phyloP scores from a whole-genome alignment of 1,140 invertebrate species.

The Drosophila sproati region DNA sequence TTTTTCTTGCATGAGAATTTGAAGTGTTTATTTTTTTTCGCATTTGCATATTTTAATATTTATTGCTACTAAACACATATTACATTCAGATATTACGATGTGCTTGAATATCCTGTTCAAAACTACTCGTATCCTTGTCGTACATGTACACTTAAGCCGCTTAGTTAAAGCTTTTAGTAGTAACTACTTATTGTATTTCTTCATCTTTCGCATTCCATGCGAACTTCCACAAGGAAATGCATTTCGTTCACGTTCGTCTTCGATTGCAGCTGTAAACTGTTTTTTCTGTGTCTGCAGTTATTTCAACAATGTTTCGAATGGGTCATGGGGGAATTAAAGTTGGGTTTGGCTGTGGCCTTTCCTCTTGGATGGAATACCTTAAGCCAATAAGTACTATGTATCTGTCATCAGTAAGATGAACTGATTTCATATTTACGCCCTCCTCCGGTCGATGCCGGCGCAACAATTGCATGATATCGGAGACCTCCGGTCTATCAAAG shows the following conservation, averaged over 20 bases:
- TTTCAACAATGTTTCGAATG: background rate
- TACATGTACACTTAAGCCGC: slow-evolving; percentile 16
- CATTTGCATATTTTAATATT: slow-evolving; percentile 31
- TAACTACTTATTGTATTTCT: slow-evolving; percentile 7
- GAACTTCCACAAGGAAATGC: slow-evolving; percentile 1
- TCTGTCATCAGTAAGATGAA: slow-evolving; percentile 42
- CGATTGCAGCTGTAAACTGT: background rate
- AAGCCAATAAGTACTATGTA: slow-evolving; percentile 37
- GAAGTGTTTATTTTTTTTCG: slow-evolving; percentile 11
- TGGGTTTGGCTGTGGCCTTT: background rate
- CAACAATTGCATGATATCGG: slow-evolving; percentile 34
- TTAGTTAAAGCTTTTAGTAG: slow-evolving; percentile 8
- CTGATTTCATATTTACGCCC: slow-evolving; percentile 65
- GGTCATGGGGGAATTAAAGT: slow-evolving; percentile 1
- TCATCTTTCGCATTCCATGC: background rate
- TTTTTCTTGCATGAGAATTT: background rate
- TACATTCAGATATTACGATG: slow-evolving; percentile 30
- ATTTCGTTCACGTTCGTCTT: background rate
- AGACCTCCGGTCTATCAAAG: slow-evolving; percentile 28
- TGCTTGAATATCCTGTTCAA: slow-evolving; percentile 9
- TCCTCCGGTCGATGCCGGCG: background rate
- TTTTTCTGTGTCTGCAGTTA: background rate
- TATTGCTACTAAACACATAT: slow-evolving; percentile 63
- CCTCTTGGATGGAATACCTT: slow-evolving; percentile 24
- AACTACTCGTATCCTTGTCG: slow-evolving; percentile 1